A percentile compares a stretch with the other conserved stretches of the same genome.
Evolutionary conservation across 1,140 invertebrate genomes (phyloP).

Genomic region (Pseudomyrmex pallidus): DNA sequence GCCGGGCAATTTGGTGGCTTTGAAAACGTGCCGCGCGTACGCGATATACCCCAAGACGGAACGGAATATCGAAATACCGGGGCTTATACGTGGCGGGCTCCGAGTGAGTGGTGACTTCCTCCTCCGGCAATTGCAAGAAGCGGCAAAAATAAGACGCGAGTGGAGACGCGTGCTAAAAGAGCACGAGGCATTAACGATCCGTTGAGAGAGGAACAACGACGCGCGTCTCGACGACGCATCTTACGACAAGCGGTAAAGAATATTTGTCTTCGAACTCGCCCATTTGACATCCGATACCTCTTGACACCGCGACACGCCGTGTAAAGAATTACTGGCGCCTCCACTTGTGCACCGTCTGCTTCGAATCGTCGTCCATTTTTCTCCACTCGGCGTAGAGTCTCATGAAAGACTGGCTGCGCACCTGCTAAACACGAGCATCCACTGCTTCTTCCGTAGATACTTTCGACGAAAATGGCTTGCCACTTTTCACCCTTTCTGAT

Average conservation of each 20-base stretch:
- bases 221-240: slow-evolving; percentile 35
- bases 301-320: slow-evolving; percentile 71
- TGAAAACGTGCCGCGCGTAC: slow-evolving; percentile 60
- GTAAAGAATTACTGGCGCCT: slow-evolving; percentile 74
- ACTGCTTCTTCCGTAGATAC: background rate
- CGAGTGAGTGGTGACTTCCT: slow-evolving; percentile 76
- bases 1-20: slow-evolving; percentile 66
- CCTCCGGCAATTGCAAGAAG: slow-evolving; percentile 73
- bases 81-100: slow-evolving; percentile 73
- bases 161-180: slow-evolving; percentile 42
- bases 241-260: slow-evolving; percentile 62
- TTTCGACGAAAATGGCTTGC: background rate
- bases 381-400: slow-evolving; percentile 31
- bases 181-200: slow-evolving; percentile 77
- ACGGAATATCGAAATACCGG: slow-evolving; percentile 66
- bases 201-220: slow-evolving; percentile 73
- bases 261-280: slow-evolving; percentile 79
- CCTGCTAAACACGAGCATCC: slow-evolving; percentile 58
- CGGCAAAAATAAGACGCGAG: slow-evolving; percentile 73
- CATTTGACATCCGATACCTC: slow-evolving; percentile 80
- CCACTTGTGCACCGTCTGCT: slow-evolving; percentile 50
- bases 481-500: background rate
- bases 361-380: slow-evolving; percentile 65
- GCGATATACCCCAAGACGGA: slow-evolving; percentile 34
- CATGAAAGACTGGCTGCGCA: slow-evolving; percentile 8